Evolutionary conservation across 2,888 invertebrate species (phyloP), one percentile per base, ranked within the genome.

Genomic region (Eupithecia abbreviata): DNA sequence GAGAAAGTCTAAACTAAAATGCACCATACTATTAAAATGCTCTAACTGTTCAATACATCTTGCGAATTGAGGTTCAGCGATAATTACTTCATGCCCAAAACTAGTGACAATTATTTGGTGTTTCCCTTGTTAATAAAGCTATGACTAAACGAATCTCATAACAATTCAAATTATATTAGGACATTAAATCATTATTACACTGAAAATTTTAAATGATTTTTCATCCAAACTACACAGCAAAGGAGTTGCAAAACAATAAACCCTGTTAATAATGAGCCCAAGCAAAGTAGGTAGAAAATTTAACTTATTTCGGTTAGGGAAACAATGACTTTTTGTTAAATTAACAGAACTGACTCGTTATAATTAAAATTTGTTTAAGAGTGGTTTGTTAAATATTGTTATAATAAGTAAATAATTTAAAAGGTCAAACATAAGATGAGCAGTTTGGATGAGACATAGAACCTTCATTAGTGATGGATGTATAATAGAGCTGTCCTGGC

Each of bases 401-500:
- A 77, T 15, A 12, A 66, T 30, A 30, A 68, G n/a, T 47, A 45
- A 68, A 47, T 58, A 42, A 71, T 55, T 18, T 30, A 71, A 58
- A 62, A 45, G 58, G 45, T 55, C 79, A 76, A 75, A 72, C 76
- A 75, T 78, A 78, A 43, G 49, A 75, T 69, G 87, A 90, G 91
- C 90, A 92, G 92, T 93, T 93, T 93, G 92, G 91, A 92, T 90
- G 92, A 92, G 83, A 87, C 86, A 89, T 73, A 71, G 47, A 86
- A 89, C 88, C 88, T 86, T 88, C 90, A 93, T 93, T 94, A 94
- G 94, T 94, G 90, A 93, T 93, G 92, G 92, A 94, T 93, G 92
- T 92, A 95, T 94, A 95, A 95, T 94, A 95, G 95, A 94, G 95
- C 95, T 94, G 95, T 94, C 94, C 92, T 91, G 91, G 90, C 90